Evolutionary conservation across 1,140 invertebrate species (phyloP).

Genomic region (Bactericera cockerelli): DNA sequence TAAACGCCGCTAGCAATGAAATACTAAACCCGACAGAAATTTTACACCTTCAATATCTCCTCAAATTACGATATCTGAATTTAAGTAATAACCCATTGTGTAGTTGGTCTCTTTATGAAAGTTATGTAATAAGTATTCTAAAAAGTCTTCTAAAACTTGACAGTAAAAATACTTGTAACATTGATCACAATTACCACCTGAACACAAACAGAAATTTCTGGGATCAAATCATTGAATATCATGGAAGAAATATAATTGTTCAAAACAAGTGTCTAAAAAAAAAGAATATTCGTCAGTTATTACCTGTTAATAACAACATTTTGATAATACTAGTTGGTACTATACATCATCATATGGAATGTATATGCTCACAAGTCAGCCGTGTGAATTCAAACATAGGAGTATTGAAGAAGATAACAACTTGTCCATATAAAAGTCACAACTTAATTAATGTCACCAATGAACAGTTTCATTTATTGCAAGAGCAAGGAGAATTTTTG

Average conservation of each 20-base stretch:
- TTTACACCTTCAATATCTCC: not conserved
- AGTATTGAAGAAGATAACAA: not conserved
- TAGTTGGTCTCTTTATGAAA: not conserved
- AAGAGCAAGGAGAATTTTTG: not conserved
- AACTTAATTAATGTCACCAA: not conserved
- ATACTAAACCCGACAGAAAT: not conserved
- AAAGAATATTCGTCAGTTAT: not conserved
- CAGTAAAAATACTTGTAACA: not conserved
- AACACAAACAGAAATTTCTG: not conserved
- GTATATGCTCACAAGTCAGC: not conserved
- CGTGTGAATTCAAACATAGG: not conserved
- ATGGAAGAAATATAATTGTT: not conserved
- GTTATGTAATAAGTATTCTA: not conserved
- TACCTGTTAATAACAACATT: not conserved
- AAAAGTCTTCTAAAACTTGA: not conserved
- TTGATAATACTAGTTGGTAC: not conserved
- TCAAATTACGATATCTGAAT: not conserved
- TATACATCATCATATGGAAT: not conserved
- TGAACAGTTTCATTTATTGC: not conserved
- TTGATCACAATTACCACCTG: not conserved
- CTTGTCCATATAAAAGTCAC: not conserved
- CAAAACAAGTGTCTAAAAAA: not conserved
- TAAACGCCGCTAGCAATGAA: not conserved
- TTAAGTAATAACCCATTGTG: not conserved
- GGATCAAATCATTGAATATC: not conserved